Evolutionary conservation across 2,888 invertebrate genomes (phyloP).

Genomic region (Torymus tubicola): DNA sequence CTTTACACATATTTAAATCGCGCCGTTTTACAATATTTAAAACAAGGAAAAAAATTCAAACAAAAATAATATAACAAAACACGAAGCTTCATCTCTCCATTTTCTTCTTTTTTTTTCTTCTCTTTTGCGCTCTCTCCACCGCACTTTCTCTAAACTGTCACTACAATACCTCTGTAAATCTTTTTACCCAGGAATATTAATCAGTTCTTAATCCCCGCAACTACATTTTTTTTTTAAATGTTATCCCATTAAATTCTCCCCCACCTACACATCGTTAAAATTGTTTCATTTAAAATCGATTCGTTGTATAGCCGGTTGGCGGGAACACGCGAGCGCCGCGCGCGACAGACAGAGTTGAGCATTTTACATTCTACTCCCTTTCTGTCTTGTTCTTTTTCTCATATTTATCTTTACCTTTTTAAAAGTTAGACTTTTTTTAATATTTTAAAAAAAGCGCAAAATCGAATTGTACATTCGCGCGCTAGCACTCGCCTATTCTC

Average conservation of each 20-base stretch:
- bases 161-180: too few relatives aligned
- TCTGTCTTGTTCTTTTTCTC: too few relatives aligned
- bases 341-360: not conserved
- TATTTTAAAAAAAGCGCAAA: not conserved
- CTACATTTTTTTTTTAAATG: conserved; percentile 23
- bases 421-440: too few relatives aligned
- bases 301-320: conserved; percentile 76
- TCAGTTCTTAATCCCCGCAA: conserved; percentile 8
- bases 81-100: conserved; percentile 49
- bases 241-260: conserved; percentile 8
- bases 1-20: conserved; percentile 50
- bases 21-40: conserved; percentile 47
- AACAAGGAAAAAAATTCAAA: conserved; percentile 52
- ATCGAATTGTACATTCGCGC: not conserved
- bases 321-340: conserved; percentile 67
- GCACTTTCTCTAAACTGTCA: not conserved
- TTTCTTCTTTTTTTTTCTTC: conserved; percentile 22
- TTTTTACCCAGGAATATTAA: too few relatives aligned
- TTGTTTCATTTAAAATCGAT: conserved; percentile 67
- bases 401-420: too few relatives aligned
- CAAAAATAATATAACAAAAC: conserved; percentile 58
- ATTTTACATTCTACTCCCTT: too few relatives aligned
- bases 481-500: conserved; percentile 33
- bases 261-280: conserved; percentile 13
- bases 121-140: conserved; percentile 13